Evolutionary conservation across 2,888 invertebrate species (phyloP).

Genomic region (Stomorhina lunata): DNA sequence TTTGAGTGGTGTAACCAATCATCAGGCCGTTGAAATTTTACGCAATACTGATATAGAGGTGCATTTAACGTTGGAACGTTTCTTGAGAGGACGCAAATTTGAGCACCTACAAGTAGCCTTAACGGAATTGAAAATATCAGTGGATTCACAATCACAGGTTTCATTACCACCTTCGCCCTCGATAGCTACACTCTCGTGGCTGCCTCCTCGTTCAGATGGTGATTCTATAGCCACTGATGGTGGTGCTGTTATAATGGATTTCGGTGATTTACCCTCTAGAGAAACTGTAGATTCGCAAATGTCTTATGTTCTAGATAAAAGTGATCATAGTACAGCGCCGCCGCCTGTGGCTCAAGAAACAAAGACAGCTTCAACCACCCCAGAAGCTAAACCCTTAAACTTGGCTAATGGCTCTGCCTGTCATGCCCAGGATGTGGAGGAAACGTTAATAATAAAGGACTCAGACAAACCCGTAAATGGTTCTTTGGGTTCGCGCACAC

Average conservation of each 20-base stretch:
- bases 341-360: neutral
- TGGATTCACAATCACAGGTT: slow-evolving; percentile 79
- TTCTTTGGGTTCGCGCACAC: slow-evolving; percentile 52
- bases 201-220: slow-evolving; percentile 80
- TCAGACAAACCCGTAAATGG: slow-evolving; percentile 43
- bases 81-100: slow-evolving; percentile 94
- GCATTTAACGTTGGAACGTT: slow-evolving; percentile 93
- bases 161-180: slow-evolving; percentile 85
- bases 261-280: slow-evolving; percentile 88
- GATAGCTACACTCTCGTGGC: slow-evolving; percentile 91
- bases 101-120: slow-evolving; percentile 95
- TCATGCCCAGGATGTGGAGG: neutral
- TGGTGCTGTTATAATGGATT: slow-evolving; percentile 87
- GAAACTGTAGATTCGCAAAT: slow-evolving; percentile 90
- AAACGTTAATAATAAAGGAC: too few species aligned
- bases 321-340: slow-evolving; percentile 71
- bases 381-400: slow-evolving; percentile 31
- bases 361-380: slow-evolving; percentile 59
- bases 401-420: slow-evolving; percentile 66
- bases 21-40: slow-evolving; percentile 96
- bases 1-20: slow-evolving; percentile 95
- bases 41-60: slow-evolving; percentile 96
- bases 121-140: slow-evolving; percentile 81
- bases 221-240: slow-evolving; percentile 82
- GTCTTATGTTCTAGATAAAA: slow-evolving; percentile 78